phyloP scores from a whole-genome alignment of 2,888 invertebrate species.

The Drymonia ruficornis region DNA sequence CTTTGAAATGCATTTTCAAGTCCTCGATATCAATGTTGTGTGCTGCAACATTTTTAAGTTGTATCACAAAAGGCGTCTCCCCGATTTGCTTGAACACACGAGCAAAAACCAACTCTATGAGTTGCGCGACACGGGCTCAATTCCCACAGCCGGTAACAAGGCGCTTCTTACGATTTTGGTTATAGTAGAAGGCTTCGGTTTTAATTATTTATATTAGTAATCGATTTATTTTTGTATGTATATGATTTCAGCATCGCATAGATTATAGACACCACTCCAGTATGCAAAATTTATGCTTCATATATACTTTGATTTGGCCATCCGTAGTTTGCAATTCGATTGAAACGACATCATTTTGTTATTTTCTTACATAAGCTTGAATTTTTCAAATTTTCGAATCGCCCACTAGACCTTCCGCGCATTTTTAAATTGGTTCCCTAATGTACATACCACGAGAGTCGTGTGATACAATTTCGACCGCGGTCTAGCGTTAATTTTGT shows the following conservation, averaged over 20 bases:
- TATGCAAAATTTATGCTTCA: constrained; percentile 69
- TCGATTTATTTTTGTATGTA: constrained; percentile 69
- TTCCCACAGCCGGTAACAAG: constrained; percentile 51
- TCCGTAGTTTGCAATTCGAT: constrained; percentile 65
- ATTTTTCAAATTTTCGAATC: constrained; percentile 65
- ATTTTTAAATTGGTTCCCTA: constrained; percentile 67
- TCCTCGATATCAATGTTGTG: constrained; percentile 25
- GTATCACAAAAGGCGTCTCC: constrained; percentile 31
- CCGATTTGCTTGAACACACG: constrained; percentile 20
- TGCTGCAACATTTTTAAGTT: constrained; percentile 26
- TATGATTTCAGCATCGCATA: constrained; percentile 75
- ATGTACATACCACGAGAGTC: constrained; percentile 49
- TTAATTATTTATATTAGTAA: constrained; percentile 59
- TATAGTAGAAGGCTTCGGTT: constrained; percentile 72
- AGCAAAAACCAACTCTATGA: constrained; percentile 30
- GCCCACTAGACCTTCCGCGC: constrained; percentile 79
- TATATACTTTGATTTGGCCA: constrained; percentile 63
- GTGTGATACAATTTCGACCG: constrained; percentile 47
- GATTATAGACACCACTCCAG: constrained; percentile 63
- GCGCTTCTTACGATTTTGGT: constrained; percentile 68
- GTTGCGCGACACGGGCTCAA: constrained; percentile 43
- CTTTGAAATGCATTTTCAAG: constrained; percentile 10
- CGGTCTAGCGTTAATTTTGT: constrained; percentile 65
- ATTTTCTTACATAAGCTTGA: constrained; percentile 58
- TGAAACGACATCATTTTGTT: constrained; percentile 40